A percentile compares a stretch with the other conserved stretches of the same genome.
Conservation (phyloP, 2,113 vertebrate species). For the Peucedramus taeniatus region DNA sequence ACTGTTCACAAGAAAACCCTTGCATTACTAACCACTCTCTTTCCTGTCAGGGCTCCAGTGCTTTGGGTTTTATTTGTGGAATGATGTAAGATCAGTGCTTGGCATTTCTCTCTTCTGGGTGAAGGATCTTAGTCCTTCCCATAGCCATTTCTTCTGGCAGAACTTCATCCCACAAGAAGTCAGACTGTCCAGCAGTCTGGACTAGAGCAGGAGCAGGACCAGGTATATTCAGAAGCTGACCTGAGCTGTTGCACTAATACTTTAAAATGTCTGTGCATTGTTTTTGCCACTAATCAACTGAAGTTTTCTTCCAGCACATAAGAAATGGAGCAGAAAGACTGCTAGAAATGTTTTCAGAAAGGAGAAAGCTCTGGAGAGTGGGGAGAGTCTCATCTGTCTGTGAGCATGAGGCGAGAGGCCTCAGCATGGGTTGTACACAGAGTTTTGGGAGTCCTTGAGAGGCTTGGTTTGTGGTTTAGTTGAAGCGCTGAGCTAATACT, state of each 20-base stretch:
- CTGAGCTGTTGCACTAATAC: not conserved
- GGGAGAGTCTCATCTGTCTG: not conserved
- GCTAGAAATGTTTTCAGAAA: not conserved
- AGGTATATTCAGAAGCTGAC: not conserved
- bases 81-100: not conserved
- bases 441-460: not conserved
- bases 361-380: not conserved
- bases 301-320: not conserved
- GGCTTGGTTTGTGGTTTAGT: not conserved
- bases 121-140: not conserved
- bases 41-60: not conserved
- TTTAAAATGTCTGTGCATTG: not conserved
- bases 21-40: not conserved
- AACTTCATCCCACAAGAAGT: not conserved
- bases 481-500: not conserved
- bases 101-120: not conserved
- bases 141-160: not conserved
- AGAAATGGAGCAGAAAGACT: not conserved
- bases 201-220: not conserved
- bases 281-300: not conserved
- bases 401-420: accelerated
- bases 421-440: not conserved
- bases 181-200: not conserved
- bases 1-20: not conserved
- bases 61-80: not conserved